phyloP scores from a whole-genome alignment of 2,888 invertebrate genomes.

The Andrena minutula region DNA sequence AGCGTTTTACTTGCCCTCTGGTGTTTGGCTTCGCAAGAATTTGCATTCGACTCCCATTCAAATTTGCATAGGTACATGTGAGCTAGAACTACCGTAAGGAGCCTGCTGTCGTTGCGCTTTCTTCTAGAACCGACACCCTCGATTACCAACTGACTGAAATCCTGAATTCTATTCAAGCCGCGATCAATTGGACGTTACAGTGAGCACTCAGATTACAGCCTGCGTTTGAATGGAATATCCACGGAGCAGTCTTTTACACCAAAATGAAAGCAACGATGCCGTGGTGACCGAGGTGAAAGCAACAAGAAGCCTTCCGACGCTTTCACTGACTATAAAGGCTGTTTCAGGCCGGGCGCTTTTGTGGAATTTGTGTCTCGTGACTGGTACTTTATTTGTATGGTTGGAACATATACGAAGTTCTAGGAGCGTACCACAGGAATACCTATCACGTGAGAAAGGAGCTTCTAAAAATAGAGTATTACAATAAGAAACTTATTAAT shows the following conservation, averaged over 20 bases:
- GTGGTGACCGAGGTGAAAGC: background rate
- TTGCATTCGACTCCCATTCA: slow-evolving; percentile 36
- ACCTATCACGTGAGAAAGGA: no score
- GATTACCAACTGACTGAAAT: background rate
- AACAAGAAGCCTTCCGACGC: background rate
- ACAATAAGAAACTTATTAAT: no score
- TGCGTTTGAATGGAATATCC: background rate
- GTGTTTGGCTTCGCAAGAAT: slow-evolving; percentile 59
- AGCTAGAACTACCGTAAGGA: background rate
- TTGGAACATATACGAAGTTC: no score
- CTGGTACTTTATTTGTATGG: no score
- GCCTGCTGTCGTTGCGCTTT: slow-evolving; percentile 1
- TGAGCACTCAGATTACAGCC: background rate
- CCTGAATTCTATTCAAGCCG: background rate
- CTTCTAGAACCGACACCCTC: slow-evolving; percentile 9
- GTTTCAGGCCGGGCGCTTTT: background rate
- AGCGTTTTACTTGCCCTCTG: slow-evolving; percentile 51
- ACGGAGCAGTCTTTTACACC: background rate
- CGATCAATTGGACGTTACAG: background rate
- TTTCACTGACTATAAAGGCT: background rate
- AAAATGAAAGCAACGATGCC: background rate
- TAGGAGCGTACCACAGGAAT: no score
- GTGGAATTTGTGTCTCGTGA: background rate
- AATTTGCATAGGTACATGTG: slow-evolving; percentile 61
- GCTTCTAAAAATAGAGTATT: no score